Percentiles rank a stretch among this genome's conserved stretches.
phyloP scores from a whole-genome alignment of 2,797 vertebrate species.

The Microctenopoma steveboyesi region DNA sequence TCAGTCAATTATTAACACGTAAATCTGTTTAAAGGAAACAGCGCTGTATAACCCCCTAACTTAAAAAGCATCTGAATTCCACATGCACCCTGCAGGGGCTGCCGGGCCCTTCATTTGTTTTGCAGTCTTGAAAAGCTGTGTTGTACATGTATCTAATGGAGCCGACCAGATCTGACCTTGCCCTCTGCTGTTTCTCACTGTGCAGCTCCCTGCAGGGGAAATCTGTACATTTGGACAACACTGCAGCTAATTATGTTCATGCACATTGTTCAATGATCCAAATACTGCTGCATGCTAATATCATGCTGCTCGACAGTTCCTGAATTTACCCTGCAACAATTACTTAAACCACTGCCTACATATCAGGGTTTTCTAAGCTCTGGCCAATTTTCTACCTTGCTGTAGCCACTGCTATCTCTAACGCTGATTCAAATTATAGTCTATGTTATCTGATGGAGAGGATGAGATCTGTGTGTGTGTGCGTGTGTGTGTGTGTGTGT shows the following conservation, averaged over 20 bases:
- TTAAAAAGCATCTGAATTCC: no score
- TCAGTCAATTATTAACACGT: not conserved
- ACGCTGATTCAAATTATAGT: conserved; percentile 45
- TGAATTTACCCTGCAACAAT: conserved; percentile 15
- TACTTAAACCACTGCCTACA: not conserved
- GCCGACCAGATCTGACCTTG: conserved; percentile 1
- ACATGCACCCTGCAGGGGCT: no score
- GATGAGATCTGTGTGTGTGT: conserved; percentile 18
- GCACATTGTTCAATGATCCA: conserved; percentile 31
- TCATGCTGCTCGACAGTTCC: conserved; percentile 29
- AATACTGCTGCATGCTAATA: conserved; percentile 45
- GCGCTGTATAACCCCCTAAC: no score
- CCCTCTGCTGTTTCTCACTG: conserved; percentile 14
- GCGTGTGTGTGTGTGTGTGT: conserved; percentile 9
- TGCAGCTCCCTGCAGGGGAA: conserved; percentile 5
- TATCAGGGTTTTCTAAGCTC: conserved; percentile 12
- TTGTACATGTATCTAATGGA: conserved; percentile 6
- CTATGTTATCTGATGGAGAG: conserved; percentile 38
- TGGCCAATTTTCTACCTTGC: not conserved
- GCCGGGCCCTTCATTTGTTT: not conserved
- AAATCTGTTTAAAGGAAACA: not conserved
- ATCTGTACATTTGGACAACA: conserved; percentile 24
- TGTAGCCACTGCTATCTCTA: conserved; percentile 14
- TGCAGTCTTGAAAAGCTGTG: conserved; percentile 7
- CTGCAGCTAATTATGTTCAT: conserved; percentile 33